These are phyloP conservation scores for Gymnobelideus leadbeateri DNA, from an alignment of 2,113 vertebrate species.

Conservation along the genomic window DNA sequence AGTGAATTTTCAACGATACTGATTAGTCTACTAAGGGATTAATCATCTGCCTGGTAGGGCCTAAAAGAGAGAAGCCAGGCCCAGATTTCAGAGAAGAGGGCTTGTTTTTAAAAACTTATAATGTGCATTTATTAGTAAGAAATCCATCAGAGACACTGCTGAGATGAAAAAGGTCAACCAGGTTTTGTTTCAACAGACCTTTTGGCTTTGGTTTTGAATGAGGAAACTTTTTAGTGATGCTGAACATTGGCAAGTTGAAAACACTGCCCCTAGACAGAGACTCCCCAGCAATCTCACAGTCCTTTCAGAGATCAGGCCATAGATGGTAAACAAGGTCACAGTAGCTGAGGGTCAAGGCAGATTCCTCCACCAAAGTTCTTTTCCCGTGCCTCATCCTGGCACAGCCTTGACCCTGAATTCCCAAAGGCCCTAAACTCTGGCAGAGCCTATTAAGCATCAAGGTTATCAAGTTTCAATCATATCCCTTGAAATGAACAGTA, in stretches of 20 bases:
- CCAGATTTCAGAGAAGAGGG: slow-evolving; percentile 1
- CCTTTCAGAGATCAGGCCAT: neutral
- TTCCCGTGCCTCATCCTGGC: neutral
- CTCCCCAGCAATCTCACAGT: neutral
- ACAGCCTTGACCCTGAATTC: neutral
- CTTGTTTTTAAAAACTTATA: neutral
- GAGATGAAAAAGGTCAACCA: neutral
- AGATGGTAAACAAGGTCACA: neutral
- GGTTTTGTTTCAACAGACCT: neutral
- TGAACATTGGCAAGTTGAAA: neutral
- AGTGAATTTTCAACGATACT: neutral
- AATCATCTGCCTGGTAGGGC: slow-evolving; percentile 3
- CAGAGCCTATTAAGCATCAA: neutral
- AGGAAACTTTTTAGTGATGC: neutral
- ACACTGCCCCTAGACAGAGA: neutral
- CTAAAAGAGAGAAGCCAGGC: neutral
- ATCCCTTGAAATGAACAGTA: neutral
- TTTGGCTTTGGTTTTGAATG: neutral
- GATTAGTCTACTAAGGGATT: neutral
- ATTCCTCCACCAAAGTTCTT: neutral
- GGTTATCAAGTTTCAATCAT: neutral
- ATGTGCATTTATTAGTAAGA: neutral
- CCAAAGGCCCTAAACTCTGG: neutral
- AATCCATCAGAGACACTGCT: neutral
- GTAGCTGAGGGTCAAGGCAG: neutral